These are phyloP conservation scores for Argentina silus DNA, from an alignment of 2,797 vertebrate species.

Conservation along the genomic window DNA sequence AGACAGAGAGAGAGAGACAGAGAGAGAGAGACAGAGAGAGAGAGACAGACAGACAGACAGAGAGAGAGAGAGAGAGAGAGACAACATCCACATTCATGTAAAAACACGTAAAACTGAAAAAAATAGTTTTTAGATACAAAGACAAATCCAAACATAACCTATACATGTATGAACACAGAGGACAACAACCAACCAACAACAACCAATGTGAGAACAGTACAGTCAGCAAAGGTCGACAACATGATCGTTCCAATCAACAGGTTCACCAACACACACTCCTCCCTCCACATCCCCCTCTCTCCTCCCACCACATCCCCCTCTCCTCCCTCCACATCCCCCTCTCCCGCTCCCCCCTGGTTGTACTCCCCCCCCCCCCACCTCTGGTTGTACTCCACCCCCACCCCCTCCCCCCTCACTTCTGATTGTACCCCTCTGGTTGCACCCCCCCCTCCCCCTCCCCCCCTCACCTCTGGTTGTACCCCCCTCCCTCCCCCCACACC, in stretches of 20 bases:
- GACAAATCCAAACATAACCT: no score
- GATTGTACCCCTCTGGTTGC: no score
- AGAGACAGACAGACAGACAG: no score
- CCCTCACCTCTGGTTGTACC: not conserved
- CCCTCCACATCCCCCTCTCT: not conserved
- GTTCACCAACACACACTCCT: no score
- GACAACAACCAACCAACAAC: no score
- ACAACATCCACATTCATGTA: no score
- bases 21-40: not conserved
- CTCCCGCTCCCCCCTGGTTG: not conserved
- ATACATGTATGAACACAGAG: no score
- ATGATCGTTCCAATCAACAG: not conserved
- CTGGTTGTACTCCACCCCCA: not conserved
- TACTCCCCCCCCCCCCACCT: not conserved
- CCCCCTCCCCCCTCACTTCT: not conserved
- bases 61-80: no score
- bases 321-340: not conserved
- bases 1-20: not conserved
- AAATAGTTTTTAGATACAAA: no score
- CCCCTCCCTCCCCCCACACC: no score
- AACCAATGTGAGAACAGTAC: constrained; percentile 38
- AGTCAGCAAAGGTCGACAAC: constrained; percentile 24
- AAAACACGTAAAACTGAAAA: no score
- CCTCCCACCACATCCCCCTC: not conserved
- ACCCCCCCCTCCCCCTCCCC: not conserved